Conservation (phyloP, 35 echinoderm and acorn worm genomes). For the Chiridota heheva region DNA sequence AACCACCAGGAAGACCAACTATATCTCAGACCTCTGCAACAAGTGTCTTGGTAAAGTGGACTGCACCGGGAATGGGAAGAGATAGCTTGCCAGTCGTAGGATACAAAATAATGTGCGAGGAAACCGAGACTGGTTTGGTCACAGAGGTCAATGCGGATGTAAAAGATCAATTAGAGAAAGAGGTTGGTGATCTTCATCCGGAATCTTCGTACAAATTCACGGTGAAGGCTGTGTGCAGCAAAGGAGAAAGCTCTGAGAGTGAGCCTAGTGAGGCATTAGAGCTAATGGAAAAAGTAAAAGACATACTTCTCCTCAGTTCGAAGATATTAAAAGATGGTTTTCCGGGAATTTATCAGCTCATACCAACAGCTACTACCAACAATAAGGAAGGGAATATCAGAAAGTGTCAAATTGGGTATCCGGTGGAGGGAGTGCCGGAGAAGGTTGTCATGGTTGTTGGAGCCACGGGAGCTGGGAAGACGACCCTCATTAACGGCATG, state of each 20-base stretch:
- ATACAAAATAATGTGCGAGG: conserved; percentile 5
- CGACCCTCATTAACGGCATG: conserved; percentile 47
- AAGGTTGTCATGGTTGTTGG: conserved; percentile 73
- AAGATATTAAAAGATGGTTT: neutral
- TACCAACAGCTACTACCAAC: neutral
- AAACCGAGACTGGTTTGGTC: neutral
- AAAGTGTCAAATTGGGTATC: conserved; percentile 8
- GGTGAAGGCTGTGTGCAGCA: conserved; percentile 12
- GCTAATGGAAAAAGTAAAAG: conserved; percentile 34
- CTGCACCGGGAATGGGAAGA: neutral
- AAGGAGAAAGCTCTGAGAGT: conserved; percentile 16
- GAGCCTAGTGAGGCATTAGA: conserved; percentile 14
- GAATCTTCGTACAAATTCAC: conserved; percentile 11
- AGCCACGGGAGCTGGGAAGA: conserved; percentile 57
- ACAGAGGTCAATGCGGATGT: too few species aligned
- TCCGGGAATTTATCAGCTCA: conserved; percentile 27
- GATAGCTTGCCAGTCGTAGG: neutral
- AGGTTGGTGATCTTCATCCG: neutral
- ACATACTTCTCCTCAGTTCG: neutral
- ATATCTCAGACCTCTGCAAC: conserved; percentile 2
- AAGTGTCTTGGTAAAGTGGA: neutral
- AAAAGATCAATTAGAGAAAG: neutral
- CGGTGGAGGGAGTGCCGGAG: neutral
- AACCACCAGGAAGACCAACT: conserved; percentile 2
- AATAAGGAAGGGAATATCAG: conserved; percentile 12